Base-by-base conservation (phyloP, 2,113 vertebrate species). In the Ondatra zibethicus region DNA sequence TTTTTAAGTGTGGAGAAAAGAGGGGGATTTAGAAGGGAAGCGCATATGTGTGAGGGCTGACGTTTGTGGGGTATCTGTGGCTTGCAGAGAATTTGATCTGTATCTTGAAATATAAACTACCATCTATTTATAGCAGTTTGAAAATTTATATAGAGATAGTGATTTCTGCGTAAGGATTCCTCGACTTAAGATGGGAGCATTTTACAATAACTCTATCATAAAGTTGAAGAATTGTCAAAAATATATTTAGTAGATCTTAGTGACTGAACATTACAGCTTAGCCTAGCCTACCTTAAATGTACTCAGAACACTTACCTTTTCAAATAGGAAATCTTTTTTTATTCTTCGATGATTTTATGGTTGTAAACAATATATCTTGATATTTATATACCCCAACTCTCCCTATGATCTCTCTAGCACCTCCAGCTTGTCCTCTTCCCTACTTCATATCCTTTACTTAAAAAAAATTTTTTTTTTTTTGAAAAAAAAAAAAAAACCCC, bases 1-100 rank as follows among this genome's bases (percentile, higher is more conserved):
- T 97, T 94, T 66, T 92, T 47, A 75, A 95, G 85, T 95, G 88
- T 85, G 84, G 81, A 80, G 89, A 86, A 87, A 94, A 8, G 42
- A 19, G 42, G 36, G 11, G 52, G 29, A 36, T 88, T 88, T n/a
- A 47, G 78, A 78, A 73, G 63, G 45, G 50, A n/a, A 52, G 66
- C 1, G 14, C 23, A 1, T 36, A 0, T 85, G 65, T 63, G 65
- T 61, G 58, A 78, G 55, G 88, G 63, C 70, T 77, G 27, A 80
- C n/a, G 23, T 66, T 94, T 81, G 84, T 80, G 80, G 70, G 87
- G 61, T 84, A 23, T 72, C 61, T 84, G 55, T 77, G 17, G 3
- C 29, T 21, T 76, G 42, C 73, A 29, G 82, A 97, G 89, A 92
- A 92, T 87, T 52, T 88, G 25, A 16, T 50, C 21, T 39, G 2